Percentiles rank a stretch among this genome's conserved stretches.
Conservation (phyloP, 2,113 vertebrate species). For the Excalfactoria chinensis region DNA sequence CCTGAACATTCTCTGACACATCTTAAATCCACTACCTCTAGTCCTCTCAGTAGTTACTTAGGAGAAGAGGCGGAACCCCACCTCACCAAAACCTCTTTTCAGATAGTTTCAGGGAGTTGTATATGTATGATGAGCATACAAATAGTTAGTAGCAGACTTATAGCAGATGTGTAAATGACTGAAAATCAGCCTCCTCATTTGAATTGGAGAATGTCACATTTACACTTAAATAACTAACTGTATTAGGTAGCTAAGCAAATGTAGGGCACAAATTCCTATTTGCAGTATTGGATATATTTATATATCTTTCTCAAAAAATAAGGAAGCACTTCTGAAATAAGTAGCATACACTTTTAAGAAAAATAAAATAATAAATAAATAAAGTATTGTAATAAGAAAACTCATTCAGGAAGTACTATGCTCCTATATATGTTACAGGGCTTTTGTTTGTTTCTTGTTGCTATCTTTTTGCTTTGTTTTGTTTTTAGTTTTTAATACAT, state of each 20-base stretch:
- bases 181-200: slow-evolving; percentile 43
- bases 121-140: not conserved
- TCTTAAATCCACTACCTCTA: too few species aligned
- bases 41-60: too few species aligned
- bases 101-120: too few species aligned
- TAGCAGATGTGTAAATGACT: slow-evolving; percentile 18
- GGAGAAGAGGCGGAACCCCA: too few species aligned
- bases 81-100: too few species aligned
- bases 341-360: not conserved
- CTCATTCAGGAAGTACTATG: not conserved
- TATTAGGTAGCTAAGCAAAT: slow-evolving; percentile 5
- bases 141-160: slow-evolving; percentile 20
- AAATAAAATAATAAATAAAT: too few species aligned
- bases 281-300: not conserved
- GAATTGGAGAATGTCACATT: slow-evolving; percentile 57
- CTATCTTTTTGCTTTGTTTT: not conserved
- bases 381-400: not conserved
- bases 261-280: not conserved
- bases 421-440: not conserved
- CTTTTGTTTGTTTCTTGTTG: not conserved
- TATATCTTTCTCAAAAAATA: not conserved
- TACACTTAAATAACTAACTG: slow-evolving; percentile 39
- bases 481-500: not conserved
- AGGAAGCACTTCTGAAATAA: not conserved
- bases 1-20: too few species aligned